phyloP scores from a whole-genome alignment of 2,888 invertebrate species.

The Dorcus hopei region DNA sequence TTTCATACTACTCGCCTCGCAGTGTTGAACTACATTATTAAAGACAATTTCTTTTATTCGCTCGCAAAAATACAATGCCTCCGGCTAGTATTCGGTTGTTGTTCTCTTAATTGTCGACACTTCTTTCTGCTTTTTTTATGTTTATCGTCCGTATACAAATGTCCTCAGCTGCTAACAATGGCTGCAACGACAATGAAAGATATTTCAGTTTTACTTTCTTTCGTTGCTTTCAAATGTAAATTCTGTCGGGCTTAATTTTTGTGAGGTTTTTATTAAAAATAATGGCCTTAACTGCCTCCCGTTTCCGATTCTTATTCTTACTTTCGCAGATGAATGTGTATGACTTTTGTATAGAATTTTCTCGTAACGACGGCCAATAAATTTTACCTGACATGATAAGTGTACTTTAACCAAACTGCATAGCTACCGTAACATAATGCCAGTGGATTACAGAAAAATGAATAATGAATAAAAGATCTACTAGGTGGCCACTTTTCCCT shows the following conservation, averaged over 20 bases:
- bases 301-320: constrained; percentile 25
- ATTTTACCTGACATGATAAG: too few relatives aligned
- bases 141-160: constrained; percentile 44
- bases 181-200: constrained; percentile 37
- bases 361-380: too few relatives aligned
- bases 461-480: too few relatives aligned
- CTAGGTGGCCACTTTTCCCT: too few relatives aligned
- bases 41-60: constrained; percentile 12
- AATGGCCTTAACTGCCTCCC: constrained; percentile 21
- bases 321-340: constrained; percentile 18
- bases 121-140: constrained; percentile 39
- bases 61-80: constrained; percentile 31
- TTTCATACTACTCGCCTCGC: constrained; percentile 36
- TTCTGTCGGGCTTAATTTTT: constrained; percentile 32
- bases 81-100: constrained; percentile 37
- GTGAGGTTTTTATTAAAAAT: constrained; percentile 29
- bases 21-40: constrained; percentile 8
- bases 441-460: too few relatives aligned
- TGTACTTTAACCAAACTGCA: too few relatives aligned
- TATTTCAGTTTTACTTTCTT: constrained; percentile 42
- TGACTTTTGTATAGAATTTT: neutral
- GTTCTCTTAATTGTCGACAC: constrained; percentile 46
- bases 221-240: constrained; percentile 42
- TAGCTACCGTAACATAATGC: too few relatives aligned
- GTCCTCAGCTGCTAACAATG: constrained; percentile 41